Base-by-base conservation (phyloP, 2,797 vertebrate genomes). In the Crotalus adamanteus region DNA sequence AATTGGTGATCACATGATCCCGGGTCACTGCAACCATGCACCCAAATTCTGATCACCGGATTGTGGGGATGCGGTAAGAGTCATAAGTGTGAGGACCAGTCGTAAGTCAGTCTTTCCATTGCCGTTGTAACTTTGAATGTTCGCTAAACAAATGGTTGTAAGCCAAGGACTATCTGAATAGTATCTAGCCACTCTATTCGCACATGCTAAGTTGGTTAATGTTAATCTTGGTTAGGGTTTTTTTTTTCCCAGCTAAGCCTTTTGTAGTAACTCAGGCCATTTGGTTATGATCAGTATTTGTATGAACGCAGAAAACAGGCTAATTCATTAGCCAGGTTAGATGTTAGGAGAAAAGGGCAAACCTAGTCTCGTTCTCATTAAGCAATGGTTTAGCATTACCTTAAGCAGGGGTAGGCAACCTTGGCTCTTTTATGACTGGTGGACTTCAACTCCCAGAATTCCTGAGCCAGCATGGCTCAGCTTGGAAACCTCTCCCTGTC, bases 171-270 rank as follows among this genome's bases (percentile, higher is more conserved):
- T n/a, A 65, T 14, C 63, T n/a, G 63, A 63, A 63, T 14, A 18
- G n/a, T 31, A 69, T 69, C 65, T 73, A 37, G 6, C 28, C 28
- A n/a, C 28, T 13, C 26, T 16, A 73, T 73, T 73, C 2, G 1
- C 69, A 73, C 31, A 37, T 73, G 31, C 16, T 73, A 73, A 73
- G 16, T 73, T 73, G 31, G 31, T 20, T 73, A 20, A 1, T 20
- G 2, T 37, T 73, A 73, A 73, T 73, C 69, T 73, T 37, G 31
- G 6, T 73, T 73, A 69, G 14, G 31, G 4, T 69, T 69, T 8
- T 37, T 0, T 4, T 28, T 11, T 1, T 1, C 3, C 3, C 31
- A 37, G 1, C 2, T 3, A 20, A 73, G 6, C 31, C 6, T 37
- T 73, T 73, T 73, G 31, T 8, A 37, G 16, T 73, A 73, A 73